Evolutionary conservation across 2,888 invertebrate genomes (phyloP), one percentile per base, ranked within the genome.

Genomic region (Mythimna albipuncta): DNA sequence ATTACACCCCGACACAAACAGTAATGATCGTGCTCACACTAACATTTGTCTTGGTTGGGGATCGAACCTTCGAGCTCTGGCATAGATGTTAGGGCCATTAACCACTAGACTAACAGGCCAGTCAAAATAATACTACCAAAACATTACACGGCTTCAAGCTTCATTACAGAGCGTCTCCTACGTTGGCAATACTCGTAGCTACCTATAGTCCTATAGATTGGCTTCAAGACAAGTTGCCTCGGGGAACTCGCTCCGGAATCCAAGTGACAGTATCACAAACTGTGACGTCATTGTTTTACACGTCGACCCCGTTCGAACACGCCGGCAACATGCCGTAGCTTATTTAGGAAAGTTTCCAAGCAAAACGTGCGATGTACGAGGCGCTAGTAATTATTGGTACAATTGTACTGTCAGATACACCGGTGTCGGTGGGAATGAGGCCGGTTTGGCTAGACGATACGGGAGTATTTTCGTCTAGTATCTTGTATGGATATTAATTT

Each of bases 221-320:
- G 41, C 76, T 81, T 75, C 82, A 79, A 82, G 80, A 68, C 86
- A 90, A 90, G 88, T 88, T 88, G 84, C 89, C 87, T 79, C 75
- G 79, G 87, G 89, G 84, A 88, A 84, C 88, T 88, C 82, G 72
- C 89, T 76, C 89, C 92, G 94, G 93, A 91, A 89, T 85, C 86
- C 44, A 69, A 52, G 84, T 91, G 94, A 93, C 94, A 93, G 88
- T 94, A 93, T 94, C 93, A 87, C 74, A 72, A 76, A 1, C 76
- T 75, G 72, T 88, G 89, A 89, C 91, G 88, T 88, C 91, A 92
- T 93, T 94, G 93, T 93, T 89, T 87, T 82, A 81, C 86, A 83
- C 85, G 88, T 88, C 89, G 89, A 89, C 91, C 90, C 87, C 83
- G 87, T 88, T 90, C 77, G 78, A 86, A 83, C 84, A 81, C 69